Conservation (phyloP, 2,113 vertebrate genomes). For the Calypte anna region DNA sequence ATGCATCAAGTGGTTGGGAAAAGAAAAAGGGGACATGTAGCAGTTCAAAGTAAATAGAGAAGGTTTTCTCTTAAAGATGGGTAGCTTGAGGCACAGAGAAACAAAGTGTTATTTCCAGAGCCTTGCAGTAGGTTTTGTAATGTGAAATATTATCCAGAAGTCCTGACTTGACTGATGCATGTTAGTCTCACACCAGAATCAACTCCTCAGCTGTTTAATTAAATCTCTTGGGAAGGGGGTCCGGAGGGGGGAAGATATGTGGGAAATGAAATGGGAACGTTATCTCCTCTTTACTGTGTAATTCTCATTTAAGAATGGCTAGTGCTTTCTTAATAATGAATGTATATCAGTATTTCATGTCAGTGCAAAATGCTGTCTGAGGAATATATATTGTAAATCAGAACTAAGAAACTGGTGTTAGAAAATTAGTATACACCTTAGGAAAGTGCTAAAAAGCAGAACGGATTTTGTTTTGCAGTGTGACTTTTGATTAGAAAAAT, state of each 20-base stretch:
- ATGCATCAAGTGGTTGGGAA: neutral
- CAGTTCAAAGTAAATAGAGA: neutral
- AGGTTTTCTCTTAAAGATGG: neutral
- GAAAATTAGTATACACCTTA: neutral
- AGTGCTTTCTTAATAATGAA: neutral
- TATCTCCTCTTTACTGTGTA: neutral
- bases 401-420: neutral
- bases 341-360: neutral
- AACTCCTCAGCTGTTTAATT: neutral
- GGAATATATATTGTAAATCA: slow-evolving; percentile 2
- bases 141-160: neutral
- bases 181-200: neutral
- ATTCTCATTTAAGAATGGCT: slow-evolving; percentile 16
- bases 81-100: neutral
- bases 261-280: slow-evolving; percentile 9
- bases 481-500: slow-evolving; percentile 12
- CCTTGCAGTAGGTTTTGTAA: neutral
- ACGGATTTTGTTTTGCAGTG: neutral
- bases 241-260: neutral
- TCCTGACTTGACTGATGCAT: neutral
- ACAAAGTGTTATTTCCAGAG: neutral
- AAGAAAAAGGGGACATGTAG: neutral
- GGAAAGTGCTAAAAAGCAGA: slow-evolving; percentile 34
- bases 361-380: neutral
- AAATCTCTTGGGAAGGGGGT: neutral